phyloP scores from a whole-genome alignment of 2,888 invertebrate species.

The Thumatha senex region DNA sequence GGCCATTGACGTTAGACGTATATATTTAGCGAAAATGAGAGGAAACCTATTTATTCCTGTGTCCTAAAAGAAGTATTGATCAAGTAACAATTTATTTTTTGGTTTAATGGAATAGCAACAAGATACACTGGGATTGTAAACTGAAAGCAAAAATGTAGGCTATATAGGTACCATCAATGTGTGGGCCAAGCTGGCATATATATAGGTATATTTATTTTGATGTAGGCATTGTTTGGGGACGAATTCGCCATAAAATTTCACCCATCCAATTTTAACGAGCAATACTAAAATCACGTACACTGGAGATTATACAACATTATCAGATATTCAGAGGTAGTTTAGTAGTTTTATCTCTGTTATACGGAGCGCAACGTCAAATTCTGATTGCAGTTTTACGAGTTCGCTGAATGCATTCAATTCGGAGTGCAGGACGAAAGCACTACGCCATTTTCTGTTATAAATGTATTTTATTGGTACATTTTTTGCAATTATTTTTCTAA shows the following conservation, averaged over 20 bases:
- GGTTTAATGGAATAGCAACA: no score
- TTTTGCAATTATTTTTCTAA: neutral
- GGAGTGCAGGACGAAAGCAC: constrained; percentile 5
- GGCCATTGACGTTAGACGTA: no score
- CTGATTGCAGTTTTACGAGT: constrained; percentile 12
- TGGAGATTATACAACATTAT: neutral
- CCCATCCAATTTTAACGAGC: neutral
- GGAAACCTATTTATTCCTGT: no score
- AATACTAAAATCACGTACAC: neutral
- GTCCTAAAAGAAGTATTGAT: no score
- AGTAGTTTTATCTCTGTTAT: constrained; percentile 6
- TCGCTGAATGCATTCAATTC: constrained; percentile 10
- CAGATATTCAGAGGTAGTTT: constrained; percentile 1
- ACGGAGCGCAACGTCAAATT: constrained; percentile 5
- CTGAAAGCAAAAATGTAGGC: no score
- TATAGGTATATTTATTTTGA: no score
- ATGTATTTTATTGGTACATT: constrained; percentile 3
- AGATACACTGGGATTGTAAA: no score
- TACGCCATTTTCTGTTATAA: neutral
- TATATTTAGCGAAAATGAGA: no score
- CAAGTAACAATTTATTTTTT: no score
- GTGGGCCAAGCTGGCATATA: no score
- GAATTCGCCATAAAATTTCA: neutral
- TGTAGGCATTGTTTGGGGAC: no score
- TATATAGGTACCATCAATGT: no score